Evolutionary conservation across 2,888 invertebrate genomes (phyloP).

Genomic region (Seira musarum): DNA sequence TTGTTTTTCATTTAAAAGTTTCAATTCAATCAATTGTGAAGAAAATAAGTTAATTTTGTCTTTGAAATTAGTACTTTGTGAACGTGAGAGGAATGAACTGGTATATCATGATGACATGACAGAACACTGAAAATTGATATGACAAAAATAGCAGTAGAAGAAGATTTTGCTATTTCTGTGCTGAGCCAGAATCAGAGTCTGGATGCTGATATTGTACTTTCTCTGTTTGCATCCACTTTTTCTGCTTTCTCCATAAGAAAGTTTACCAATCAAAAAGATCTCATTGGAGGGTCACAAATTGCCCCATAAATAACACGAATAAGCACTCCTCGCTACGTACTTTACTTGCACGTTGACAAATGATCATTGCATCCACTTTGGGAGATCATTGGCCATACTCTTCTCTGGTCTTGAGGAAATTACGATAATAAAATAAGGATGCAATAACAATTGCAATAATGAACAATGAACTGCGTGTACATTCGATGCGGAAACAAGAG

Average conservation of each 20-base stretch:
- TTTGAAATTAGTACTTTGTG: too few relatives aligned
- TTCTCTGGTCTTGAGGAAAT: neutral
- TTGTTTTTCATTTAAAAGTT: too few relatives aligned
- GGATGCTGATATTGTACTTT: neutral
- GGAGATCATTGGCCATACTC: neutral
- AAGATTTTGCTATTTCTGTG: too few relatives aligned
- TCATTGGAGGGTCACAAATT: constrained; percentile 30
- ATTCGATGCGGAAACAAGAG: constrained; percentile 13
- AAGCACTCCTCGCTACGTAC: neutral
- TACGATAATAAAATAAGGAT: neutral
- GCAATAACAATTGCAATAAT: constrained; percentile 7
- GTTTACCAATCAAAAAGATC: neutral
- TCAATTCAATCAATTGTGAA: too few relatives aligned
- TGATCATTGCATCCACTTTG: constrained; percentile 2
- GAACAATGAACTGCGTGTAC: constrained; percentile 2
- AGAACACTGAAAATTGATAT: too few relatives aligned
- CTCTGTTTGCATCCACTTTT: neutral
- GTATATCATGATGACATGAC: too few relatives aligned
- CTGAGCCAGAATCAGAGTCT: too few relatives aligned
- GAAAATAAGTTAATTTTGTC: too few relatives aligned
- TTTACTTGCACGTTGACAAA: neutral
- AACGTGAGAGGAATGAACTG: too few relatives aligned
- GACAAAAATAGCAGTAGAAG: too few relatives aligned
- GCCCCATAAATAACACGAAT: constrained; percentile 34
- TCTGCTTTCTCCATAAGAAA: neutral